phyloP scores from a whole-genome alignment of 2,888 invertebrate species.

The Argyresthia albistria region DNA sequence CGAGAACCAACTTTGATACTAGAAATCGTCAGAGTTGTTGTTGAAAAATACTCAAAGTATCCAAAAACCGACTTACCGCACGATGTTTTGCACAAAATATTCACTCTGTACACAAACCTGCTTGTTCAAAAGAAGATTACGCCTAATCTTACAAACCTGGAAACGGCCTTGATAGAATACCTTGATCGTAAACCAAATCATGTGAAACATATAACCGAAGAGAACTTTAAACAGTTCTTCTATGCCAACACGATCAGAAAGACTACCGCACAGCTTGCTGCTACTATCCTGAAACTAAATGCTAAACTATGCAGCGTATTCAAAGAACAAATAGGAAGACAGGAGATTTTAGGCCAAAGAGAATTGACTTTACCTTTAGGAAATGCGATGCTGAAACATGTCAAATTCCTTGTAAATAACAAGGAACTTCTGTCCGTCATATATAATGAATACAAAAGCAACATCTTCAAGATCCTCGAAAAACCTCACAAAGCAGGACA shows the following conservation, averaged over 20 bases:
- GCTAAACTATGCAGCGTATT: constrained; percentile 54
- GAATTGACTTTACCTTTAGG: constrained; percentile 77
- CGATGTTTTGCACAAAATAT: constrained; percentile 41
- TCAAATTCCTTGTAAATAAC: constrained; percentile 41
- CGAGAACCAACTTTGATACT: constrained; percentile 64
- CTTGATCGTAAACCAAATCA: constrained; percentile 75
- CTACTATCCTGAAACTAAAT: constrained; percentile 71
- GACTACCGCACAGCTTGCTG: constrained; percentile 70
- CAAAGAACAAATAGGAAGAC: constrained; percentile 47
- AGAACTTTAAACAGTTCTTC: constrained; percentile 69
- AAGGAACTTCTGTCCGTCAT: constrained; percentile 62
- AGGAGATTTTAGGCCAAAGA: constrained; percentile 68
- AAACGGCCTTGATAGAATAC: constrained; percentile 67
- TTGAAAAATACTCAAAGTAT: constrained; percentile 56
- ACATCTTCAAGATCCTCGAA: constrained; percentile 75
- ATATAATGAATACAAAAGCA: constrained; percentile 73
- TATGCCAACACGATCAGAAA: constrained; percentile 64
- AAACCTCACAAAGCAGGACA: constrained; percentile 80
- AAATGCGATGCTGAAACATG: constrained; percentile 53
- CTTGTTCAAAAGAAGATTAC: constrained; percentile 44
- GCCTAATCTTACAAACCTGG: constrained; percentile 66
- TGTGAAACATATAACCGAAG: constrained; percentile 55
- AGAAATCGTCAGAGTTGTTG: constrained; percentile 54
- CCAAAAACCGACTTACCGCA: constrained; percentile 34
- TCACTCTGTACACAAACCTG: constrained; percentile 54